Evolutionary conservation across 2,113 vertebrate genomes (phyloP), one percentile per base, ranked within the genome.

Genomic region (Gavialis gangeticus): DNA sequence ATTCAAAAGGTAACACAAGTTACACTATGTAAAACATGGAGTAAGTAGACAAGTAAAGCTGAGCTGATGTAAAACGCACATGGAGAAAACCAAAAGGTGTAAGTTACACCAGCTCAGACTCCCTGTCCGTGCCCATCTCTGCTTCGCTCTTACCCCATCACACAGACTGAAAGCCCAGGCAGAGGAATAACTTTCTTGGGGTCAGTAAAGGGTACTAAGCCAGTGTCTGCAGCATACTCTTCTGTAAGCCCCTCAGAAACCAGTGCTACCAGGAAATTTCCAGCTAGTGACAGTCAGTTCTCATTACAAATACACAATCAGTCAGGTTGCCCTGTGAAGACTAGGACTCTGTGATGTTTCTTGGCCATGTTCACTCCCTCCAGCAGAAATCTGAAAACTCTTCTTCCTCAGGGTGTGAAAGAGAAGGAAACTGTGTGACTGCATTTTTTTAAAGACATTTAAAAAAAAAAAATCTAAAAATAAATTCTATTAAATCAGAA

Each of bases 211-310:
- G n/a, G 12, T 78, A 21, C 1, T 5, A 80, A 94, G 30, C 18
- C 30, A 13, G n/a, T 69, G 18, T 69, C 19, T 69, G 18, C 67
- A 21, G 21, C 0, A 0, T 30, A 8, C 55, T 87, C 28, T 84
- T 76, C 82, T 17, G 37, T 46, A 9, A 86, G 21, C 18, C 30
- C 21, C 12, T 15, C 21, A 54, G 21, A 82, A 82, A 63, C 5
- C 37, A 14, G 37, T 13, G 5, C 10, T 59, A 6, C 2, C 84
- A 19, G 1, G 0, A 30, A 34, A 3, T 73, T 83, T 54, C 1
- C 22, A 64, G 16, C 63, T n/a, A 64, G 28, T 64, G 27, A 2
- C 13, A 28, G 30, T 19, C 67, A 69, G 18, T 37, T 19, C 63
- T 11, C 15, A 10, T 19, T 14, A 0, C 34, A 79, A 24, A 67